Evolutionary conservation across 2,113 vertebrate species (phyloP).

Genomic region (Rallus limicola): DNA sequence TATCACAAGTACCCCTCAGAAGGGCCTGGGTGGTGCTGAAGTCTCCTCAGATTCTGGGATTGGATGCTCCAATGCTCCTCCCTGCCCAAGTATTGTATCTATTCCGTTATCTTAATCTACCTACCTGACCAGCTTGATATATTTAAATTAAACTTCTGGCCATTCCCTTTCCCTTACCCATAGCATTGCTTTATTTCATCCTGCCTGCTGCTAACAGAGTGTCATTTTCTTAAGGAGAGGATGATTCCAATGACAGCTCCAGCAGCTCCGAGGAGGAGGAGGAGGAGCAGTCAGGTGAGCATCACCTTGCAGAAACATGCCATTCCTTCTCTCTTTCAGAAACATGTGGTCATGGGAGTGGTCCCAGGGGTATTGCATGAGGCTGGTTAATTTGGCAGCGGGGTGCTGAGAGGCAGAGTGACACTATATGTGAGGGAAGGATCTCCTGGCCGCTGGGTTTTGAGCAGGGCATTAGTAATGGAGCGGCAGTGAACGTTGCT

Average conservation of each 20-base stretch:
- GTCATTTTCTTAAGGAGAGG: conserved; percentile 21
- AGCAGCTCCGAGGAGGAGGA: not conserved
- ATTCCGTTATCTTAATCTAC: rapidly evolving
- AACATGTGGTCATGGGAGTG: not conserved
- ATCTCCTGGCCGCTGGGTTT: not conserved
- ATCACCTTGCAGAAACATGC: rapidly evolving
- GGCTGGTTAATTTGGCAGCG: not conserved
- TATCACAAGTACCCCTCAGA: not conserved
- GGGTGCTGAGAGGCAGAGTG: not conserved
- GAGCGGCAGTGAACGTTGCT: not conserved
- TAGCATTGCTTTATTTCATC: not conserved
- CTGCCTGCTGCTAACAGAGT: not conserved
- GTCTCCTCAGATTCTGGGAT: not conserved
- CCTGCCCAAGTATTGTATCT: not conserved
- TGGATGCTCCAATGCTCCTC: not conserved
- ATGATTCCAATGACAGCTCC: not conserved
- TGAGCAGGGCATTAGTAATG: not conserved
- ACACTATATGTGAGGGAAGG: not conserved
- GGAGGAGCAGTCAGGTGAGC: conserved; percentile 29
- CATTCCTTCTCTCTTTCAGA: not conserved
- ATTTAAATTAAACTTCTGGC: not conserved
- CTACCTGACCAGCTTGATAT: not conserved
- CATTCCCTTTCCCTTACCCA: not conserved
- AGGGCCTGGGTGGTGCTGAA: not conserved
- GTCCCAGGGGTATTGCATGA: not conserved